phyloP scores from a whole-genome alignment of 1,140 invertebrate species.

The Drosophila tani region DNA sequence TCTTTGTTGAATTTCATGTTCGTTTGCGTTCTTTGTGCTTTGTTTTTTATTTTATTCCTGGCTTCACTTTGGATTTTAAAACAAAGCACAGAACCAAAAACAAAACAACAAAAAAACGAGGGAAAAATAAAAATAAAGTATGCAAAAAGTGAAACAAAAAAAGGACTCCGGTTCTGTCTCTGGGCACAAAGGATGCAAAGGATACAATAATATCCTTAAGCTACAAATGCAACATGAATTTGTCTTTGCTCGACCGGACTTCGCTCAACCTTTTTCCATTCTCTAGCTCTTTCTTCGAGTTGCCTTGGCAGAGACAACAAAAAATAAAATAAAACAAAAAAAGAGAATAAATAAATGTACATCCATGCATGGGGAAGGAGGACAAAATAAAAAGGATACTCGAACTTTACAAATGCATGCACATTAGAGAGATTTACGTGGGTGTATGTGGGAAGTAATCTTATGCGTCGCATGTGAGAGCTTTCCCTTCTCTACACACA shows the following conservation, averaged over 20 bases:
- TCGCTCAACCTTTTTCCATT: conserved; percentile 31
- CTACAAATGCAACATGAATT: conserved; percentile 82
- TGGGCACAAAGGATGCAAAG: conserved; percentile 70
- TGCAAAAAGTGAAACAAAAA: conserved; percentile 73
- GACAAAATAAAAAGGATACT: conserved; percentile 69
- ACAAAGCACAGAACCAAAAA: conserved; percentile 46
- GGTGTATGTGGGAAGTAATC: conserved; percentile 53
- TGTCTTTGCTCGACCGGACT: conserved; percentile 67
- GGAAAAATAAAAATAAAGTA: conserved; percentile 56
- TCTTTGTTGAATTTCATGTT: conserved; percentile 57
- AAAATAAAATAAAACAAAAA: conserved; percentile 25
- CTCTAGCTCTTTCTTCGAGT: conserved; percentile 66
- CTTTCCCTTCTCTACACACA: conserved; percentile 33
- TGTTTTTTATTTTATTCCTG: conserved; percentile 23
- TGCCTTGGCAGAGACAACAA: conserved; percentile 49
- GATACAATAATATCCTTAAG: conserved; percentile 81
- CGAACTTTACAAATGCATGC: conserved; percentile 81
- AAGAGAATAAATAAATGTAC: conserved; percentile 35
- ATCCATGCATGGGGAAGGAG: conserved; percentile 6
- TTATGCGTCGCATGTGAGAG: conserved; percentile 72
- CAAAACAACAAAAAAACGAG: conserved; percentile 7
- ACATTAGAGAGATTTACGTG: conserved; percentile 69
- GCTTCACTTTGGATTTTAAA: conserved; percentile 62
- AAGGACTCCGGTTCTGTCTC: conserved; percentile 51
- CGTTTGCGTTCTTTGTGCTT: conserved; percentile 28